Evolutionary conservation across 1,140 invertebrate species (phyloP), one percentile per base, ranked within the genome.

Genomic region (Drosophila busckii): DNA sequence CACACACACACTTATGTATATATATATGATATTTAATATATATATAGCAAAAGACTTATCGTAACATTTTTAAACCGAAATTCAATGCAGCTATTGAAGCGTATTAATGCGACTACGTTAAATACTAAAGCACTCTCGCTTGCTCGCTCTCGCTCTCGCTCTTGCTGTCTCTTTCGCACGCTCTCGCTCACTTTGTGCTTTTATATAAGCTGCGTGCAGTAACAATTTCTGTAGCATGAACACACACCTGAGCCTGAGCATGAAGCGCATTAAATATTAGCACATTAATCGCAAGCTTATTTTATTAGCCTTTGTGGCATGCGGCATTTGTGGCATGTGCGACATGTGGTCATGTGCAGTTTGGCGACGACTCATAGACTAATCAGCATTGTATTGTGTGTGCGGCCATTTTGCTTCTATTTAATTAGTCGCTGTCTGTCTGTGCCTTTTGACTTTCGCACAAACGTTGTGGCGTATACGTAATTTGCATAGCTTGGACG

Each of bases 61-160:
- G 70, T 76, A 66, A 75, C 70, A 66, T 76, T 75, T 75, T 75
- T 55, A 75, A 75, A 75, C 70, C 70, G 65, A 70, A 75, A 75
- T 75, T 75, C 76, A 78, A 70, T 75, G 56, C 56, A 76, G 59
- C 49, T 75, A 75, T 70, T 46, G 70, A 22, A 76, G 70, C 70
- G 71, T 53, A 70, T 66, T 76, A 76, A 76, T 75, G 66, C 55
- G 44, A 48, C 49, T 60, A 45, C 49, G 38, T 44, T 59, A 53
- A 45, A 59, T 59, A 59, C 38, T 53, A 53, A 15, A 53, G 10
- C 8, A 16, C 25, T 7, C 7, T 31, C 32, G 22, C 29, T 8
- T 20, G 35, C 16, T 7, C 19, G n/a, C 22, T 35, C 10, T 10
- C 40, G 28, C 17, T 16, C 53, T 23, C 53, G 15, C 17, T 19